Percentiles rank a stretch among this genome's conserved stretches.
These are phyloP conservation scores for Corythornis madagascariensis DNA, from an alignment of 2,113 vertebrate species.

Conservation along the genomic window DNA sequence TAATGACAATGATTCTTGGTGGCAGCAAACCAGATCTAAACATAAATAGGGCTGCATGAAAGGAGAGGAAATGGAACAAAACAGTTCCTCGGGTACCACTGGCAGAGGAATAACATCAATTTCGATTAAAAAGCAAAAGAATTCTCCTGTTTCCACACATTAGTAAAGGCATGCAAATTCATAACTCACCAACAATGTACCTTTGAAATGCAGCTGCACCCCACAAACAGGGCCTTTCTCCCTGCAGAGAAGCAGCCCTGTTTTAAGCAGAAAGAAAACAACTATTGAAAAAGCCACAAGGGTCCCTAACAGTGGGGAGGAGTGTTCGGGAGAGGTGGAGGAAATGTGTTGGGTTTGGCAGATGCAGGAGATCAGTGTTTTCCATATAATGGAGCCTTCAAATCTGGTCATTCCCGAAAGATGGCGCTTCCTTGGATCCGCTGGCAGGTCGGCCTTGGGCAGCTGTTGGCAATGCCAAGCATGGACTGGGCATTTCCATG, in stretches of 20 bases:
- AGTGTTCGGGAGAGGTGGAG: slow-evolving; percentile 37
- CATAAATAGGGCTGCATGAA: slow-evolving; percentile 83
- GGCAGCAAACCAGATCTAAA: slow-evolving; percentile 80
- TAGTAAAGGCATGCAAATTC: slow-evolving; percentile 81
- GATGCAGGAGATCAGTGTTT: slow-evolving; percentile 34
- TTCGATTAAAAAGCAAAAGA: slow-evolving; percentile 78
- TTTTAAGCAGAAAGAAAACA: slow-evolving; percentile 78
- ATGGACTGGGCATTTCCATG: neutral
- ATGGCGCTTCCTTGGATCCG: neutral
- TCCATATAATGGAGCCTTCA: slow-evolving; percentile 64
- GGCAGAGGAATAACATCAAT: slow-evolving; percentile 85
- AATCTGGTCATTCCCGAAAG: neutral
- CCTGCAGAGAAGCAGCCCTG: slow-evolving; percentile 77
- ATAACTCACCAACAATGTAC: slow-evolving; percentile 83
- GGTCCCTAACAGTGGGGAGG: slow-evolving; percentile 50
- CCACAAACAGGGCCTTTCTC: slow-evolving; percentile 76
- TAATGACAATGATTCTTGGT: slow-evolving; percentile 76
- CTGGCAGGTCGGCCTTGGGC: neutral
- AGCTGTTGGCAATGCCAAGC: slow-evolving; percentile 25
- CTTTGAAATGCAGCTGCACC: slow-evolving; percentile 84
- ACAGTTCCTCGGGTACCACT: slow-evolving; percentile 80
- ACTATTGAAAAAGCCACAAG: slow-evolving; percentile 75
- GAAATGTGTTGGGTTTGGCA: slow-evolving; percentile 52
- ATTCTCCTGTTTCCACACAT: slow-evolving; percentile 80
- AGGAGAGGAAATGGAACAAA: slow-evolving; percentile 84